Percentiles rank a stretch among this genome's conserved stretches.
These are phyloP conservation scores for Acrossocheilus wenchowensis DNA, from an alignment of 2,797 vertebrate species.

Conservation along the genomic window DNA sequence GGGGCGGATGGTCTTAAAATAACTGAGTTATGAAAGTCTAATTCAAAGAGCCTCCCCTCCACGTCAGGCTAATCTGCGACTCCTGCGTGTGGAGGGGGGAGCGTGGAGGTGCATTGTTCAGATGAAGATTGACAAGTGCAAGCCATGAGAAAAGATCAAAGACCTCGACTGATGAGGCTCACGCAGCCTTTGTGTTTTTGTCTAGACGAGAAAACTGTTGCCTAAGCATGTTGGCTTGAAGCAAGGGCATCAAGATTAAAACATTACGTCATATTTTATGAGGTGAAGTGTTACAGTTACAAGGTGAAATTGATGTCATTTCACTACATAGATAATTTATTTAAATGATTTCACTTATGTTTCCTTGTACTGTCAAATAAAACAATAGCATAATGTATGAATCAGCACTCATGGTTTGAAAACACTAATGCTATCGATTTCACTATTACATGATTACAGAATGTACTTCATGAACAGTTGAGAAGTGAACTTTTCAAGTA, in stretches of 20 bases:
- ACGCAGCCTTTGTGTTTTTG: constrained; percentile 60
- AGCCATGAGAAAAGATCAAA: constrained; percentile 64
- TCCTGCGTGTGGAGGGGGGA: constrained; percentile 36
- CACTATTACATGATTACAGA: background rate
- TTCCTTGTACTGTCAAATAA: background rate
- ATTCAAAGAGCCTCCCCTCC: constrained; percentile 56
- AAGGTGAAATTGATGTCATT: background rate
- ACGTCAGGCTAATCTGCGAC: constrained; percentile 53
- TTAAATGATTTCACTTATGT: background rate
- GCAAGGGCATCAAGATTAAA: constrained; percentile 61
- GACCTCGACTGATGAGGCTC: constrained; percentile 59
- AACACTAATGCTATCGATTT: background rate
- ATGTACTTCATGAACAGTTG: background rate
- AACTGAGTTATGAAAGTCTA: constrained; percentile 58
- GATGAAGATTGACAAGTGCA: constrained; percentile 62
- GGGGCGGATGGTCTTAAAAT: constrained; percentile 56
- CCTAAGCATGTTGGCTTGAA: constrained; percentile 50
- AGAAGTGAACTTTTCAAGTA: background rate
- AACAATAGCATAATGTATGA: background rate
- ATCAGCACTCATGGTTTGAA: background rate
- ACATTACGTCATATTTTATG: constrained; percentile 38
- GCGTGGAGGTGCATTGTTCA: constrained; percentile 55
- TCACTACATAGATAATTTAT: background rate
- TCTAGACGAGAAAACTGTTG: constrained; percentile 60
- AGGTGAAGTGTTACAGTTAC: background rate